Conservation (phyloP, 1,140 invertebrate genomes). For the Daktulosphaira vitifoliae region DNA sequence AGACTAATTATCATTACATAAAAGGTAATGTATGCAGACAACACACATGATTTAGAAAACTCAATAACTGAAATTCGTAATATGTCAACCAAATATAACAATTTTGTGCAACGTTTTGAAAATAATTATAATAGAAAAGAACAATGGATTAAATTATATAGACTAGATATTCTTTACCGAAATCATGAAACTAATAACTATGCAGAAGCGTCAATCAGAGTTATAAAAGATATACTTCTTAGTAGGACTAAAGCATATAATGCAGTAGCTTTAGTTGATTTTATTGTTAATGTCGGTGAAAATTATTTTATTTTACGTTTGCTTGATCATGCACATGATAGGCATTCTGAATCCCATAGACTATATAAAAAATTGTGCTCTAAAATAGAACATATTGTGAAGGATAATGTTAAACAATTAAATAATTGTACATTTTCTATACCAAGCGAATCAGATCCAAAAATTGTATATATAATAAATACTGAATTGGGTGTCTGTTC, state of each 20-base stretch:
- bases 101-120: constrained; percentile 8
- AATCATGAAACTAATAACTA: constrained; percentile 19
- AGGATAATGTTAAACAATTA: constrained; percentile 2
- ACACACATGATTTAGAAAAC: background rate
- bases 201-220: constrained; percentile 8
- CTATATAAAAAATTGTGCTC: background rate
- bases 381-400: background rate
- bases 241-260: constrained; percentile 22
- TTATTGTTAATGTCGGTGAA: background rate
- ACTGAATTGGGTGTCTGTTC: background rate
- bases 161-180: background rate
- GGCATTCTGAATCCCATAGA: background rate
- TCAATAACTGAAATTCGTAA: background rate
- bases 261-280: constrained; percentile 22
- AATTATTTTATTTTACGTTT: background rate
- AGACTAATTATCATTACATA: no score
- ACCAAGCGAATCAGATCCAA: background rate
- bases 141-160: background rate
- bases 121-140: background rate
- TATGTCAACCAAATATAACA: background rate
- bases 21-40: background rate
- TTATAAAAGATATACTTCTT: constrained; percentile 20
- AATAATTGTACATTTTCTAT: constrained; percentile 6
- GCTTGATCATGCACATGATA: background rate
- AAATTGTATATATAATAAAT: background rate